phyloP scores from a whole-genome alignment of 2,113 vertebrate species.

The Phaetusa simplex region DNA sequence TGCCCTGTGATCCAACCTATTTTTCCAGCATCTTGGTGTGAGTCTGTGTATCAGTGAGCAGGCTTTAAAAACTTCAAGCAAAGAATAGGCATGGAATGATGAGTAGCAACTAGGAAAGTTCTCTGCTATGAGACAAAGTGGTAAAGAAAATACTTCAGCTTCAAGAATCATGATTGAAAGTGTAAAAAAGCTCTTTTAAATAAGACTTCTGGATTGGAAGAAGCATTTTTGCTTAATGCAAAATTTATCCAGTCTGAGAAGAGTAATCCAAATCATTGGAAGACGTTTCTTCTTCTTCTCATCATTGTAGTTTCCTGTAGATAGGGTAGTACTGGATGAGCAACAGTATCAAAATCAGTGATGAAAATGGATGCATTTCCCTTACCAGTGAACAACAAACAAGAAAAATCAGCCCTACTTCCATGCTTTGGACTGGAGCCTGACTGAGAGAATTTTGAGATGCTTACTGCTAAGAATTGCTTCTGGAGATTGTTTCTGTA shows the following conservation, averaged over 20 bases:
- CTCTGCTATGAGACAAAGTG: neutral
- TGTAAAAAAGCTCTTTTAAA: neutral
- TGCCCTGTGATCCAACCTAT: neutral
- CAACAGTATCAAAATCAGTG: neutral
- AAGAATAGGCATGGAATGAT: neutral
- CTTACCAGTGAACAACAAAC: neutral
- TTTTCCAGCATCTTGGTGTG: neutral
- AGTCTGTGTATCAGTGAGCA: neutral
- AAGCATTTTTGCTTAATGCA: neutral
- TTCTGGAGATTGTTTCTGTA: neutral
- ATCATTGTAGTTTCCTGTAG: neutral
- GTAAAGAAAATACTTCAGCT: neutral
- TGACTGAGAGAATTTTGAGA: neutral
- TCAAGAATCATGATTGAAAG: neutral
- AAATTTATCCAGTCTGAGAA: neutral
- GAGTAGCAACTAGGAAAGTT: neutral
- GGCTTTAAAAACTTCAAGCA: neutral
- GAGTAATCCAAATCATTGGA: neutral
- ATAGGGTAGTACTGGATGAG: neutral
- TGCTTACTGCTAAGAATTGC: neutral
- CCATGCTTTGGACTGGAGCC: neutral
- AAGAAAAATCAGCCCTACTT: neutral
- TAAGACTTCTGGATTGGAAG: neutral
- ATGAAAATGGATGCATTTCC: neutral
- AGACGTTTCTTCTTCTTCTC: neutral